Evolutionary conservation across 2,888 invertebrate genomes (phyloP), one percentile per base, ranked within the genome.

Genomic region (Julus scanicus): DNA sequence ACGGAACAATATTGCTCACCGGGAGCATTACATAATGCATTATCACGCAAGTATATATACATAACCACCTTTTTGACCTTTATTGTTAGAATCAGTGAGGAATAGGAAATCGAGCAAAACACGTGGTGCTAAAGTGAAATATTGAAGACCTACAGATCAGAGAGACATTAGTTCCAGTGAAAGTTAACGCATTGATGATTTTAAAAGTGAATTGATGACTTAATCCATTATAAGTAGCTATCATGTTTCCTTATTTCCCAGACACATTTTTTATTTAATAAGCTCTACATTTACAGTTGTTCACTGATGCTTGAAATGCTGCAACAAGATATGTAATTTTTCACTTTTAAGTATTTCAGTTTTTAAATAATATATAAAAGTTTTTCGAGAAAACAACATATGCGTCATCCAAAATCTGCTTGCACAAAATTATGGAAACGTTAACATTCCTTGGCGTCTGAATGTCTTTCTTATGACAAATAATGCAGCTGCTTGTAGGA

Each of bases 381-480:
- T 53, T 53, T 53, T 53, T 53, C 1, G 53, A 13, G 4, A 17
- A 53, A 8, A 53, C 1, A 17, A 53, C 13, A 53, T 53, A 53
- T 53, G 53, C 53, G 13, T 53, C 17, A 13, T 53, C 53, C 13
- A 29, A 29, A 29, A 29, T 29, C 29, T 1, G 1, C 29, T 29
- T 15, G 53, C 15, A 53, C 17, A 15, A 11, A 15, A 5, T 53
- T 53, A 20, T 63, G n/a, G 5, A 63, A 4, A 63, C 20, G 29
- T 63, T 63, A 63, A 20, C n/a, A 63, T 63, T 63, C 63, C 63
- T n/a, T n/a, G 8, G 20, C 63, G 63, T 63, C 63, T 63, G 63
- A n/a, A 63, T 53, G 13, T 63, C 63, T 63, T 63, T 8, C 8
- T 63, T 8, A 63, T 63, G 53, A 53, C 13, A 53, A n/a, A 63